Conservation (phyloP, 2,113 vertebrate genomes). For the Microcebus jonahi region DNA sequence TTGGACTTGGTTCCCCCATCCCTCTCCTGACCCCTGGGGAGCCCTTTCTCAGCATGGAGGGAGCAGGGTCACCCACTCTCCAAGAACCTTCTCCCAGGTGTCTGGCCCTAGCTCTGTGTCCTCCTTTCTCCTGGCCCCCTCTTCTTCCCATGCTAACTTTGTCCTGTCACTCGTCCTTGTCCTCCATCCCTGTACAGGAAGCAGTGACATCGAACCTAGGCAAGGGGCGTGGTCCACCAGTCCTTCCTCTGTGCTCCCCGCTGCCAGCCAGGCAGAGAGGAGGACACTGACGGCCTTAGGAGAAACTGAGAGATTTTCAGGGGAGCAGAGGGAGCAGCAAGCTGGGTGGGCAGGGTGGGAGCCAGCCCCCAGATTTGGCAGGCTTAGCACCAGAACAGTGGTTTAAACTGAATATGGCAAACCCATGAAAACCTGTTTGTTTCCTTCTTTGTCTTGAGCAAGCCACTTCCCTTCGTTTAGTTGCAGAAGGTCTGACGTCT, state of each 20-base stretch:
- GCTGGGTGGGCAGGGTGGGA: neutral
- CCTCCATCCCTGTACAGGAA: neutral
- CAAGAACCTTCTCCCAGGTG: neutral
- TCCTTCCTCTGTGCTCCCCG: neutral
- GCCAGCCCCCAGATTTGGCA: too few relatives aligned
- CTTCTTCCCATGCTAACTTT: neutral
- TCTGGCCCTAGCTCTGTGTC: neutral
- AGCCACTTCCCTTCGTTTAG: neutral
- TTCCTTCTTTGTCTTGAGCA: neutral
- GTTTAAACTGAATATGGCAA: neutral
- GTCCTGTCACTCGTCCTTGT: neutral
- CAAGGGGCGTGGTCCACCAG: too few relatives aligned
- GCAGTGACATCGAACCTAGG: neutral
- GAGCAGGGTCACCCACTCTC: neutral
- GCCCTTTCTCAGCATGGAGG: neutral
- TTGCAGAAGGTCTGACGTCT: neutral
- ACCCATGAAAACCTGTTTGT: neutral
- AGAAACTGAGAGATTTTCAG: neutral
- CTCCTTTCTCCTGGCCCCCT: neutral
- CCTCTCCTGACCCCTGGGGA: neutral
- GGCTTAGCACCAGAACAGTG: neutral
- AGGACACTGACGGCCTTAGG: neutral
- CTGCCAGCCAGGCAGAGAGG: neutral
- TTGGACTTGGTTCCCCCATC: neutral
- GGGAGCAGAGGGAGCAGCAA: neutral